A percentile compares a stretch with the other conserved stretches of the same genome.
Conservation (phyloP, 2,888 invertebrate species). For the Cantharis rufa region DNA sequence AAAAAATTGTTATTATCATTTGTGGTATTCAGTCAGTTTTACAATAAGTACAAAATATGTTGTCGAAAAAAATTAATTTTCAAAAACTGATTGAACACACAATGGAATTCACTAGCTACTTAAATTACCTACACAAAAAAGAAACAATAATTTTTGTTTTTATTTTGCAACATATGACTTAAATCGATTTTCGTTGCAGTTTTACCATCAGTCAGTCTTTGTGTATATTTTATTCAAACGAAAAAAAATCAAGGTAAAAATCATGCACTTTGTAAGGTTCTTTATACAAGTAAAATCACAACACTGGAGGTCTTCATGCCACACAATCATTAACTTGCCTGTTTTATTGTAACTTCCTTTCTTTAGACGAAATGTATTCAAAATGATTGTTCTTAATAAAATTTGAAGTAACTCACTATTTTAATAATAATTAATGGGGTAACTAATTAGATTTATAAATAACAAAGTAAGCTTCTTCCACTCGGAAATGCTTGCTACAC, state of each 20-base stretch:
- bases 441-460: not conserved
- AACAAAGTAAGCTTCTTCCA: not conserved
- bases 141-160: conserved; percentile 14
- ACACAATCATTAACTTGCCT: conserved; percentile 39
- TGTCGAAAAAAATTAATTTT: not conserved
- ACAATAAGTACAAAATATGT: conserved; percentile 22
- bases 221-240: conserved; percentile 6
- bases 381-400: not conserved
- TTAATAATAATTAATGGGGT: not conserved
- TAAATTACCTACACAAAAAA: conserved; percentile 25
- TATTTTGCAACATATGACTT: conserved; percentile 20
- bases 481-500: not conserved
- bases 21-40: conserved; percentile 16
- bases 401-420: not conserved
- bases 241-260: conserved; percentile 20
- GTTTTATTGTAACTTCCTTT: conserved; percentile 13
- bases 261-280: conserved; percentile 38
- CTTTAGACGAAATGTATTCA: not conserved
- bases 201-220: conserved; percentile 40
- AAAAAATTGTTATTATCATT: conserved; percentile 14
- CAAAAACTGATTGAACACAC: conserved; percentile 21
- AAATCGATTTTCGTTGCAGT: conserved; percentile 25
- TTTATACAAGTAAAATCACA: conserved; percentile 39
- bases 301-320: conserved; percentile 39
- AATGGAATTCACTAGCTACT: conserved; percentile 22